Base-by-base conservation (phyloP, 2,113 vertebrate genomes). In the Microtus oregoni region DNA sequence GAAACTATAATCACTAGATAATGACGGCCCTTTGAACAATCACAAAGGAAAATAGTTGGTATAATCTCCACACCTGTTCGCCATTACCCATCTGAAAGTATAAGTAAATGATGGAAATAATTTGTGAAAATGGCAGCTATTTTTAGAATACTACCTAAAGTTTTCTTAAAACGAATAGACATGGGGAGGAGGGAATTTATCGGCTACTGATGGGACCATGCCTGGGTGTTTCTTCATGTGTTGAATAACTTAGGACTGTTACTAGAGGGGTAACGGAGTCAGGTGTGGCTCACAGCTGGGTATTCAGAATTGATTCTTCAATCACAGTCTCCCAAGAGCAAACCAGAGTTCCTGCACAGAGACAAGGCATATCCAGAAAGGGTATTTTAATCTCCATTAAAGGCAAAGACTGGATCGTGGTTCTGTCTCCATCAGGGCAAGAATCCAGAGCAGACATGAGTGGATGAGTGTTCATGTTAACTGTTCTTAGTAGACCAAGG, bases 141-240 rank as follows among this genome's bases (percentile, higher is more conserved):
- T 95, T 65, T n/a, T 79, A 90, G 65, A 32, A 32, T 55, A 7
- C 17, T 76, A 35, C 35, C 38, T 76, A 65, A 14, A 86, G 22
- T 14, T 90, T 95, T 87, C 85, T 78, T 55, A 76, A 78, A 78
- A 83, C n/a, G 30, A 86, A 73, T 55, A 92, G 72, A 91, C 35
- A 58, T 5, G 24, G 55, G 65, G 32, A 81, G 35, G 47, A n/a
- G 90, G 88, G 68, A 86, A 79, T 70, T 72, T 38, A 72, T 4
- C 24, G 0, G 26, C 32, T 52, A 61, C 47, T 89, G 52, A 93
- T 63, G 61, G 50, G 75, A 78, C 5, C 0, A n/a, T n/a, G 35
- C 28, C 70, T 26, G 75, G 35, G 20, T 38, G 9, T 20, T 85
- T 52, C 73, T 28, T 86, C 22, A 1, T 13, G 13, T 61, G 50